These are phyloP conservation scores for Oxygymnocypris stewartii DNA, from an alignment of 2,113 vertebrate genomes.

Conservation along the genomic window DNA sequence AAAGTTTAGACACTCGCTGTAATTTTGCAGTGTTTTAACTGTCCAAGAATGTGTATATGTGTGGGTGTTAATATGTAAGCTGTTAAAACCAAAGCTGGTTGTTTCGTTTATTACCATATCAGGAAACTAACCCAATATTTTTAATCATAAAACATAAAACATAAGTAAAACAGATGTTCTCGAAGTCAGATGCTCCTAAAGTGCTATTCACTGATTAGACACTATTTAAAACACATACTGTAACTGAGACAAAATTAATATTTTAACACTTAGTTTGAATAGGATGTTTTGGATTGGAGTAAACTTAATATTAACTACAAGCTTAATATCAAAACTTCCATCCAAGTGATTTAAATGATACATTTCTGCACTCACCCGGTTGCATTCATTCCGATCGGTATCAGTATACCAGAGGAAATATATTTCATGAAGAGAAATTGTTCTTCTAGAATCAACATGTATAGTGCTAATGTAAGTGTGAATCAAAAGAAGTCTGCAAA, in stretches of 20 bases:
- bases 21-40: background rate
- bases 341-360: background rate
- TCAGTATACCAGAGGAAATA: background rate
- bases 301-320: background rate
- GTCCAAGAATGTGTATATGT: background rate
- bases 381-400: background rate
- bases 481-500: constrained; percentile 8
- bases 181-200: background rate
- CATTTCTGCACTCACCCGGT: background rate
- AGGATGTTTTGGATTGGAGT: background rate
- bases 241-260: background rate
- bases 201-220: background rate
- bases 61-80: background rate
- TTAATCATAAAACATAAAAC: background rate
- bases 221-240: background rate
- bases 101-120: background rate
- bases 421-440: background rate
- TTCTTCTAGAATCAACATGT: background rate
- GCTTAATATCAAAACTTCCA: background rate
- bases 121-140: background rate
- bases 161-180: background rate
- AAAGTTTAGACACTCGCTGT: background rate
- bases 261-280: background rate
- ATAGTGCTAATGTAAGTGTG: background rate
- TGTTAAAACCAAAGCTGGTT: background rate